Conservation (phyloP, 2,797 vertebrate genomes). For the Myiothlypis chrysogaster region DNA sequence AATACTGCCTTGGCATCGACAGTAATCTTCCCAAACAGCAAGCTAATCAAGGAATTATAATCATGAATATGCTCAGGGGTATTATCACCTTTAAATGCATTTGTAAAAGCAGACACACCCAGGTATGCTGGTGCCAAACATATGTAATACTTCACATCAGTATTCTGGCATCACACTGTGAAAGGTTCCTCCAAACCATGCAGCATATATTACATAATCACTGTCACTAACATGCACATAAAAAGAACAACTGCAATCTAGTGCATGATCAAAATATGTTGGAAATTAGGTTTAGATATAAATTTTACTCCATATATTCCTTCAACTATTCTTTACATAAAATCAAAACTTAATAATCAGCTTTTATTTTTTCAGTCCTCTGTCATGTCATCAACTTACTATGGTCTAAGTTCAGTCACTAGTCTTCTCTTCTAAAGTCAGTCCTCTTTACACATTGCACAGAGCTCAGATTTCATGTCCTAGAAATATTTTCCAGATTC, state of each 20-base stretch:
- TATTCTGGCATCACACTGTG: neutral
- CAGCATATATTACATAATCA: neutral
- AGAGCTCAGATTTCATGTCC: neutral
- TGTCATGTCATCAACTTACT: neutral
- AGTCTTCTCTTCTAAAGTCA: neutral
- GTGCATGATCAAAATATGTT: neutral
- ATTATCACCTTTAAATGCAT: neutral
- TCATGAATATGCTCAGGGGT: constrained; percentile 8
- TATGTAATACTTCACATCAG: neutral
- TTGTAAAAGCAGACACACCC: constrained; percentile 6
- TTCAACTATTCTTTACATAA: neutral
- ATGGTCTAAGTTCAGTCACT: neutral
- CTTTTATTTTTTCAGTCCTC: neutral
- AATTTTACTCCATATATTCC: neutral
- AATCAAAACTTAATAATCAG: neutral
- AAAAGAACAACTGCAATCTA: neutral
- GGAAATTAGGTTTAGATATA: neutral
- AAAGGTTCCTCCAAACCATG: neutral
- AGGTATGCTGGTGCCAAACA: neutral
- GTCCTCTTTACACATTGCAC: neutral
- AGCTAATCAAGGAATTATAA: constrained; percentile 29
- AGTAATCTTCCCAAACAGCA: neutral
- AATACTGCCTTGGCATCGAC: neutral
- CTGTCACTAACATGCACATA: neutral
- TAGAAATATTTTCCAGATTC: neutral